phyloP scores from a whole-genome alignment of 2,797 vertebrate genomes.

The Molossus alvarezi region DNA sequence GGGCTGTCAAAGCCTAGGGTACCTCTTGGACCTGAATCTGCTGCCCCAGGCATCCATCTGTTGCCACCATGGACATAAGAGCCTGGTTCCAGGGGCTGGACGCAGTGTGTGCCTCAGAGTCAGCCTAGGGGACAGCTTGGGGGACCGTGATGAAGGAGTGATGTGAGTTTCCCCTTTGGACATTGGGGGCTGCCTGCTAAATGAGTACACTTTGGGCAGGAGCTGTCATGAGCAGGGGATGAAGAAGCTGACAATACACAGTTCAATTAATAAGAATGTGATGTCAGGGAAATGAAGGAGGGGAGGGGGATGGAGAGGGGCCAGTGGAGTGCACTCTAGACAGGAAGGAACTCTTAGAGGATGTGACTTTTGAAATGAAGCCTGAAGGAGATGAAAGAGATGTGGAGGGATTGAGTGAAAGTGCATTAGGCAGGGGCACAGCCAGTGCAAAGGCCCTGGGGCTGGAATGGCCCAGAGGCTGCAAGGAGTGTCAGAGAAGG shows the following conservation, averaged over 20 bases:
- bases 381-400: neutral
- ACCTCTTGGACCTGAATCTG: neutral
- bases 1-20: neutral
- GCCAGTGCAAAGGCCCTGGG: conserved; percentile 50
- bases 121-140: neutral
- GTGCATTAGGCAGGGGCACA: neutral
- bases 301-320: neutral
- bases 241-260: neutral
- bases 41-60: no score
- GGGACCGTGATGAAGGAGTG: neutral
- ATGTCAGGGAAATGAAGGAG: neutral
- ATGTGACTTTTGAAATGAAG: neutral
- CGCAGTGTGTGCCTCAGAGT: neutral
- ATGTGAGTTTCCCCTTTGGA: neutral
- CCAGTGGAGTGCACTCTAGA: no score
- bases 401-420: neutral
- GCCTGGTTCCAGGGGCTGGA: neutral
- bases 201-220: neutral
- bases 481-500: neutral
- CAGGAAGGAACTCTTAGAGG: neutral
- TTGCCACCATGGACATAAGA: accelerated
- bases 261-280: neutral
- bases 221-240: neutral
- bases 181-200: neutral
- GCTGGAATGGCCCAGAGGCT: neutral